phyloP scores from a whole-genome alignment of 2,888 invertebrate species.

The Aspidapion aeneum region DNA sequence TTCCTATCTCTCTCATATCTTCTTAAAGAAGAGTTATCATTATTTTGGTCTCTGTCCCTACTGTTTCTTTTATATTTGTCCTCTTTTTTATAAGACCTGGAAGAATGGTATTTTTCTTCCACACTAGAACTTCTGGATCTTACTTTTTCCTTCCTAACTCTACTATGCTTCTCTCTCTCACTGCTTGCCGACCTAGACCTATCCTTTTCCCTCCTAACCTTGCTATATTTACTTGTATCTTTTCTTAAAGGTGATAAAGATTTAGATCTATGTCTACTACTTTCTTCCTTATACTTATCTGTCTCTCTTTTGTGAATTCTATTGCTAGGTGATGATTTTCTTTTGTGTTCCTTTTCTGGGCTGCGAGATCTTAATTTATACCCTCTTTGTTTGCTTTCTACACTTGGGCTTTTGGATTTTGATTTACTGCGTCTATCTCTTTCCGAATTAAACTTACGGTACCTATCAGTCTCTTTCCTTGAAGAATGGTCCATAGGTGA shows the following conservation, averaged over 20 bases:
- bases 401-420: not conserved
- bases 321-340: not conserved
- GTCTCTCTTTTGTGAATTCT: not conserved
- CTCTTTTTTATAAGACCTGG: not conserved
- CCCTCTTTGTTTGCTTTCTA: too few relatives aligned
- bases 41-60: not conserved
- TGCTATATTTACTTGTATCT: too few relatives aligned
- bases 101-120: not conserved
- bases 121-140: not conserved
- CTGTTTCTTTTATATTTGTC: not conserved
- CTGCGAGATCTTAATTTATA: too few relatives aligned
- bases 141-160: not conserved
- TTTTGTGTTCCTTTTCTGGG: too few relatives aligned
- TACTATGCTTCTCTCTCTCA: not conserved
- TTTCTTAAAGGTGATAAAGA: too few relatives aligned
- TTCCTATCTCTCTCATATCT: not conserved
- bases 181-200: too few relatives aligned
- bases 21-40: not conserved
- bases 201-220: too few relatives aligned
- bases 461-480: not conserved
- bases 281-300: not conserved
- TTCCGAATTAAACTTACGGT: not conserved
- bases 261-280: too few relatives aligned
- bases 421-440: not conserved
- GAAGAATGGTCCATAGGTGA: not conserved